These are phyloP conservation scores for Accipiter virgatus DNA, from an alignment of 2,113 vertebrate species.

Conservation along the genomic window DNA sequence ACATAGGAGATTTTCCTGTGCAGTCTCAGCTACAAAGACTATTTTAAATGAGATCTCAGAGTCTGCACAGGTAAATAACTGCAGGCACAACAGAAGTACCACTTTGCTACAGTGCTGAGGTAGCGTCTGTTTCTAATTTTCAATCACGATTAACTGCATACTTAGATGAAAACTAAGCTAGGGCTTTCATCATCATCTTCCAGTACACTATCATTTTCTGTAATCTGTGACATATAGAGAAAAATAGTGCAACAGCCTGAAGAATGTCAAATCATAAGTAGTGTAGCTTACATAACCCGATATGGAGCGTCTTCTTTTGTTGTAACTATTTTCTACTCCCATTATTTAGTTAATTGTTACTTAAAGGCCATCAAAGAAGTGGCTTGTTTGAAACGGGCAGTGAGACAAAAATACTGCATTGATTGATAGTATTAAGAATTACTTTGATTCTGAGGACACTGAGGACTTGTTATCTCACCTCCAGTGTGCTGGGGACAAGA, in stretches of 20 bases:
- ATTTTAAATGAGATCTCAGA: background rate
- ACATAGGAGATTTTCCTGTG: background rate
- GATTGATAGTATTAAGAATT: background rate
- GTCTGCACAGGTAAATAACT: constrained; percentile 24
- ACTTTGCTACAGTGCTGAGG: background rate
- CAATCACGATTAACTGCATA: background rate
- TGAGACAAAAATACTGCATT: background rate
- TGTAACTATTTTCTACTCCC: background rate
- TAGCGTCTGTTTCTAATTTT: constrained; percentile 12
- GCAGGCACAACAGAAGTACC: background rate
- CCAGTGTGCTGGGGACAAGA: background rate
- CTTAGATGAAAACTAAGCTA: background rate
- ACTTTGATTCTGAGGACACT: background rate
- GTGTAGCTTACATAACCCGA: background rate
- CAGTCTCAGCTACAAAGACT: background rate
- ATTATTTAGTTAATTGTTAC: background rate
- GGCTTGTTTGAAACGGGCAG: constrained; percentile 1
- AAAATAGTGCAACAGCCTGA: background rate
- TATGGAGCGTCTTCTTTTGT: background rate
- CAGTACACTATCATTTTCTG: background rate
- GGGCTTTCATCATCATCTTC: background rate
- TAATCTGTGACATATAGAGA: background rate
- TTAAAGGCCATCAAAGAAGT: background rate
- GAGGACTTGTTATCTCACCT: background rate
- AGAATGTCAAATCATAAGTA: background rate